These are phyloP conservation scores for Apamea crenata DNA, from an alignment of 2,888 invertebrate species.

Conservation along the genomic window DNA sequence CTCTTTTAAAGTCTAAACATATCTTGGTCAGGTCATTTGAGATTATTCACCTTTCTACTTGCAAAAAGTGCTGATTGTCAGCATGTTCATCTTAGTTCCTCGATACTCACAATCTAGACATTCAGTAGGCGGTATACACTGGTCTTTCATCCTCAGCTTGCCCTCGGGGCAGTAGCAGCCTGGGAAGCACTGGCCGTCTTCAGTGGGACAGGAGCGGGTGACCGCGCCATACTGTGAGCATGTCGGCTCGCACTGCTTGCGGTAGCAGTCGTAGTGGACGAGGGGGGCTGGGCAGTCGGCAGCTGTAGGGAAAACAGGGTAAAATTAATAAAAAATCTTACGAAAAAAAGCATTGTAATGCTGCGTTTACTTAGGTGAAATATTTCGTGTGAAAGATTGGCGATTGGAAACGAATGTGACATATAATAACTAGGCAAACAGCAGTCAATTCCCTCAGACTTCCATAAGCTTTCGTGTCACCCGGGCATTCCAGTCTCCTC, in stretches of 20 bases:
- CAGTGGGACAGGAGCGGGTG: slow-evolving; percentile 91
- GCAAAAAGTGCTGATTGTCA: background rate
- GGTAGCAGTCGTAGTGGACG: slow-evolving; percentile 95
- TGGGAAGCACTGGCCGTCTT: slow-evolving; percentile 93
- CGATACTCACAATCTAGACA: slow-evolving; percentile 93
- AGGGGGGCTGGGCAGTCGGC: slow-evolving; percentile 93
- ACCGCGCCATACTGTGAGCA: slow-evolving; percentile 90
- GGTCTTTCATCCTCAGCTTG: slow-evolving; percentile 90
- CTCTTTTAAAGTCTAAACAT: background rate
- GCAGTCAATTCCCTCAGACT: too few species aligned
- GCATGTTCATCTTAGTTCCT: background rate
- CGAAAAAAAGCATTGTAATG: too few species aligned
- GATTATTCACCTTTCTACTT: background rate
- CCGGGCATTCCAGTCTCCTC: too few species aligned
- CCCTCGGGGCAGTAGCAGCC: slow-evolving; percentile 97
- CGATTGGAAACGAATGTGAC: too few species aligned
- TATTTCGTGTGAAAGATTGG: too few species aligned
- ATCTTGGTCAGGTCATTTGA: background rate
- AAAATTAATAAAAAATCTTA: too few species aligned
- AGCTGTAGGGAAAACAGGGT: slow-evolving; percentile 83
- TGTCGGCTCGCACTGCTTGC: slow-evolving; percentile 94
- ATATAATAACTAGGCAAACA: too few species aligned
- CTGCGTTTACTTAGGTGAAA: too few species aligned
- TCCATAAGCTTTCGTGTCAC: too few species aligned
- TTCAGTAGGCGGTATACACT: slow-evolving; percentile 92